A percentile compares a stretch with the other conserved stretches of the same genome.
These are phyloP conservation scores for Eristalinus sepulchralis DNA, from an alignment of 2,888 invertebrate species.

Conservation along the genomic window DNA sequence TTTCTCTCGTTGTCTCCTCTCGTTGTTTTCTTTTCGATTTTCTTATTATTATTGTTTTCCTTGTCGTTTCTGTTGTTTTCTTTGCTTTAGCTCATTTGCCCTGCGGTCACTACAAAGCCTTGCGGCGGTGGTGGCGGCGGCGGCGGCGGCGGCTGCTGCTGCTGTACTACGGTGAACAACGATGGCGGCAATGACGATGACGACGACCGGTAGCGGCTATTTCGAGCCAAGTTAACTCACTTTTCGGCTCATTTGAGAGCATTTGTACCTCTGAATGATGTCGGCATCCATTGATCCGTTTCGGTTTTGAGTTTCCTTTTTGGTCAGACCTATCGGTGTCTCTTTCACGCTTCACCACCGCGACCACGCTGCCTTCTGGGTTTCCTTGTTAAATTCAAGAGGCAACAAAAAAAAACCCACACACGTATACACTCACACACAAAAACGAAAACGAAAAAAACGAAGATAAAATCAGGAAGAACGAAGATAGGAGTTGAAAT, in stretches of 20 bases:
- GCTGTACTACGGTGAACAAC: constrained; percentile 39
- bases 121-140: constrained; percentile 45
- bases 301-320: constrained; percentile 28
- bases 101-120: constrained; percentile 71
- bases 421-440: too few species aligned
- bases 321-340: constrained; percentile 25
- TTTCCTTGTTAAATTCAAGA: constrained; percentile 28
- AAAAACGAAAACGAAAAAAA: not conserved
- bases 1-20: not conserved
- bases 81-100: constrained; percentile 58
- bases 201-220: constrained; percentile 65
- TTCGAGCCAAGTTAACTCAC: constrained; percentile 68
- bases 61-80: constrained; percentile 16
- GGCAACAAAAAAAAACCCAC: not conserved
- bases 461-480: constrained; percentile 54
- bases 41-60: constrained; percentile 42
- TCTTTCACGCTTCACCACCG: constrained; percentile 41
- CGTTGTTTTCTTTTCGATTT: constrained; percentile 27
- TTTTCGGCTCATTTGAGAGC: constrained; percentile 73
- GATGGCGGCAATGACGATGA: constrained; percentile 42
- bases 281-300: constrained; percentile 72
- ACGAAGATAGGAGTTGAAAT: constrained; percentile 36
- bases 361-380: constrained; percentile 19
- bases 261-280: constrained; percentile 71
- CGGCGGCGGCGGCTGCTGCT: constrained; percentile 11